These are phyloP conservation scores for Heliconius congener DNA, from an alignment of 1,140 invertebrate genomes.

Conservation along the genomic window DNA sequence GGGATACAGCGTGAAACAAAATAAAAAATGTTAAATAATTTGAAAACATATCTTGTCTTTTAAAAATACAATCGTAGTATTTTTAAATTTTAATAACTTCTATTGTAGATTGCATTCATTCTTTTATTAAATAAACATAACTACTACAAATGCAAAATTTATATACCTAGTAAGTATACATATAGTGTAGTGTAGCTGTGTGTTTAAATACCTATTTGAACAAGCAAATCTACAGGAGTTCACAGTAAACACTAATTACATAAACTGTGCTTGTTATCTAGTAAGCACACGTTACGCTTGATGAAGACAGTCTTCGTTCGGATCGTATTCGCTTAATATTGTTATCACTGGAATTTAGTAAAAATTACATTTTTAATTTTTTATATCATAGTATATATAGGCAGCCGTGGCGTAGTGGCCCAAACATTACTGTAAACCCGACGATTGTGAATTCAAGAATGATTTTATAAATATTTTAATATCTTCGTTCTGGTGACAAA, in stretches of 20 bases:
- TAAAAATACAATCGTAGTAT: too few relatives aligned
- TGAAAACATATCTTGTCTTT: too few relatives aligned
- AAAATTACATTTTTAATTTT: background rate
- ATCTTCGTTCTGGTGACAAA: background rate
- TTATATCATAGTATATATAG: too few relatives aligned
- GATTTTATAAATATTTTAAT: background rate
- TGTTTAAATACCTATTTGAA: background rate
- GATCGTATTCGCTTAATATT: background rate
- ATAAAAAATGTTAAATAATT: too few relatives aligned
- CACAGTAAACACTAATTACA: slow-evolving; percentile 4
- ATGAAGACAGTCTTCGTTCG: background rate
- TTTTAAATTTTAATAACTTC: too few relatives aligned
- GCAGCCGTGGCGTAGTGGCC: too few relatives aligned
- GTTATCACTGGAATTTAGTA: background rate
- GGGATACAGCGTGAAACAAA: too few relatives aligned
- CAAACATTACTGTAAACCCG: too few relatives aligned
- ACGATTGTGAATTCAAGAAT: background rate
- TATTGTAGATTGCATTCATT: too few relatives aligned
- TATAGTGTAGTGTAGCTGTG: background rate
- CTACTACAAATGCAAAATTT: background rate
- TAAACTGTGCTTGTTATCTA: background rate
- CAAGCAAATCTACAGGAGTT: background rate
- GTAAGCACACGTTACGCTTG: background rate
- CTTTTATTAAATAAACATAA: background rate
- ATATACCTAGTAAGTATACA: background rate